Evolutionary conservation across 2,888 invertebrate species (phyloP), one percentile per base, ranked within the genome.

Genomic region (Spialia ferax): DNA sequence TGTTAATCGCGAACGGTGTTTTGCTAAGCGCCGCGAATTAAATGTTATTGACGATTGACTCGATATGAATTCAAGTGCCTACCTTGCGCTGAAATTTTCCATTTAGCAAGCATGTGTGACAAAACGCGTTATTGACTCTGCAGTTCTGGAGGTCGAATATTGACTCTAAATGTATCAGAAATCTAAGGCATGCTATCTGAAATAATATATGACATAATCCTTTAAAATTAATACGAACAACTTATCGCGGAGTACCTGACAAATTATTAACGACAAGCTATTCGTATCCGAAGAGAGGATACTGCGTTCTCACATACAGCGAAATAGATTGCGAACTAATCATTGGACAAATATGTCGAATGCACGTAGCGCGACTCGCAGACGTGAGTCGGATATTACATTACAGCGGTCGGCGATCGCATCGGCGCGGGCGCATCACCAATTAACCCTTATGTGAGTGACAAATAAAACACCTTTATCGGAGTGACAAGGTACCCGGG

Each of bases 401-500:
- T 82, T 80, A 63, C 62, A 55, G n/a, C 42, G 42, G 15, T 42
- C 75, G 77, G 82, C 83, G 86, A 82, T 83, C 84, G 81, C 83
- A 85, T 83, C 86, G 79, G 86, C 89, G 91, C 91, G 78, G 81
- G 88, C 91, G 91, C 92, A 91, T 89, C 91, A 88, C 82, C 91
- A 91, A 93, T 93, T 93, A 93, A 93, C n/a, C n/a, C n/a, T n/a
- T n/a, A n/a, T n/a, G n/a, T n/a, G n/a, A n/a, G n/a, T n/a, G n/a
- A n/a, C n/a, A n/a, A n/a, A n/a, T n/a, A n/a, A n/a, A n/a, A n/a
- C n/a, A n/a, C n/a, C n/a, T n/a, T n/a, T n/a, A n/a, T n/a, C n/a
- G n/a, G n/a, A n/a, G n/a, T n/a, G n/a, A n/a, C n/a, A n/a, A n/a
- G n/a, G n/a, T n/a, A n/a, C n/a, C n/a, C n/a, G n/a, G n/a, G n/a